Base-by-base conservation (phyloP, 2,888 invertebrate genomes). In the Crepidodera aurea region DNA sequence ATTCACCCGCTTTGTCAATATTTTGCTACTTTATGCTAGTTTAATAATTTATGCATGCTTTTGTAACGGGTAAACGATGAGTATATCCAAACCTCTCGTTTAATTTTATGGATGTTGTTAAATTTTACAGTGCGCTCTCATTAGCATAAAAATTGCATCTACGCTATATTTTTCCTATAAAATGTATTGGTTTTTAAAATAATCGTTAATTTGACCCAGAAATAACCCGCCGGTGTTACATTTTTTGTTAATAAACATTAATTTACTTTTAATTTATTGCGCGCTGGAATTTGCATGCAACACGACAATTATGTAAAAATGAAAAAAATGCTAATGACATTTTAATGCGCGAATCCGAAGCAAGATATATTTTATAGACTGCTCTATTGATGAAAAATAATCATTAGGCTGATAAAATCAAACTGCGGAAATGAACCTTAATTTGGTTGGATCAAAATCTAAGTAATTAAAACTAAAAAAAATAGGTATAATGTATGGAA, bases 221-320 rank as follows among this genome's bases (percentile, higher is more conserved):
- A 53, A 25, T 39, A 39, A n/a, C 15, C 27, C 13, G 15, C 5
- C 19, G 27, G 29, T 54, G 34, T 16, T 32, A 32, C 19, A 19
- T 46, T 44, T 55, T 44, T 56, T 46, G 34, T 34, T 46, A 37
- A 25, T 46, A 44, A 34, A 46, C 46, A 46, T 42, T 51, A 57
- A 62, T 62, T 65, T 57, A 42, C 12, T 56, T 63, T 60, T 57
- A 63, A 61, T 66, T 63, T 44, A 60, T 63, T 55, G 42, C 50
- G 13, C 10, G 19, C 19, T 42, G 50, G 15, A 15, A 66, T 61
- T 63, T 59, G 66, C 66, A 66, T 66, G 66, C 61, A 42, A 61
- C 39, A 25, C 15, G 39, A 60, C 60, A 58, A 66, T 66, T 61
- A 66, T 48, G 50, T 32, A 39, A 19, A 48, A 39, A 58, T 50